A percentile compares a stretch with the other conserved stretches of the same genome.
Evolutionary conservation across 2,113 vertebrate genomes (phyloP).

Genomic region (Mixornis gularis): DNA sequence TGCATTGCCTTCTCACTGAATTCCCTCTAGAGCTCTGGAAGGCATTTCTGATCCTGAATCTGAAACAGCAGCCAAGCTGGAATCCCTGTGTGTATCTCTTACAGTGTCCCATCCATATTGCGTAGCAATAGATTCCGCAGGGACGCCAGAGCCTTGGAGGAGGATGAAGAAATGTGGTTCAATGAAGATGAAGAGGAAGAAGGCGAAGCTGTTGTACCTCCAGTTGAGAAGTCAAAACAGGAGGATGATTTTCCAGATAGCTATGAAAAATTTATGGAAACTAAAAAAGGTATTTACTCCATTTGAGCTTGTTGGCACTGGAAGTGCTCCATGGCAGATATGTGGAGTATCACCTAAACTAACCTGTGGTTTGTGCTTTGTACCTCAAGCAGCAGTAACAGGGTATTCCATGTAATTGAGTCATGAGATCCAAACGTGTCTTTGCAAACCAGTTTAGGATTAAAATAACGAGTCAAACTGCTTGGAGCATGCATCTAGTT

Average conservation of each 20-base stretch:
- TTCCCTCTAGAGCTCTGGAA: background rate
- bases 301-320: background rate
- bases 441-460: background rate
- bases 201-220: conserved; percentile 79
- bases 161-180: conserved; percentile 96
- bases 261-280: conserved; percentile 96
- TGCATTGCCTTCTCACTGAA: background rate
- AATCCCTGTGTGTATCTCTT: conserved; percentile 60
- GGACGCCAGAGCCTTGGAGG: conserved; percentile 88
- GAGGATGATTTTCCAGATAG: conserved; percentile 94
- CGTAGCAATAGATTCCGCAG: conserved; percentile 85
- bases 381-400: background rate
- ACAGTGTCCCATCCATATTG: conserved; percentile 78
- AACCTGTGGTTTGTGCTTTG: background rate
- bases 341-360: rapidly evolving
- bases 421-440: background rate
- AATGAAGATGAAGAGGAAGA: conserved; percentile 94
- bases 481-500: background rate
- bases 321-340: background rate
- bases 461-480: background rate
- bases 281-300: conserved; percentile 87
- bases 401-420: background rate
- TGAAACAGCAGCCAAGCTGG: background rate
- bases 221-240: conserved; percentile 85
- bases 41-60: rapidly evolving